Conservation (phyloP, 2,113 vertebrate species). For the Cyanoramphus novaezelandiae region DNA sequence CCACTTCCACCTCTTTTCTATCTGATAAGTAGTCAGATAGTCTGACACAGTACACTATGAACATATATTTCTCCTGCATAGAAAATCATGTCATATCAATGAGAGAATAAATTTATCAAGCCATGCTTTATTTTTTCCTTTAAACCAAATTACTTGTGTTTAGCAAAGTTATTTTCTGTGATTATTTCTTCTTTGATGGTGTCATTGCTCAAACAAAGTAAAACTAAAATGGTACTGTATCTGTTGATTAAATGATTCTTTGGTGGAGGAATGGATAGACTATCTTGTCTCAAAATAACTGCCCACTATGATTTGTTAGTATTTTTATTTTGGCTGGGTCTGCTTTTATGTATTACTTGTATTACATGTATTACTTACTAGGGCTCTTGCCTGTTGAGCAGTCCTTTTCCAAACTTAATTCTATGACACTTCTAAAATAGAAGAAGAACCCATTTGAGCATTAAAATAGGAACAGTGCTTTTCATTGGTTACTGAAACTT, state of each 20-base stretch:
- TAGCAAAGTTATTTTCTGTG: constrained; percentile 1
- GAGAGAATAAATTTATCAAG: background rate
- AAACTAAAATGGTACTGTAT: background rate
- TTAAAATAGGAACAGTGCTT: background rate
- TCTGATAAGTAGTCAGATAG: background rate
- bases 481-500: background rate
- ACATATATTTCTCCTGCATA: background rate
- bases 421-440: background rate
- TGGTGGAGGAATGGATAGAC: background rate
- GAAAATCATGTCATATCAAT: constrained; percentile 8
- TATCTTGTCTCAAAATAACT: background rate
- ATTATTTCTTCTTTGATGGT: background rate
- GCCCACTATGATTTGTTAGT: background rate
- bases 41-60: background rate
- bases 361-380: background rate
- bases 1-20: background rate
- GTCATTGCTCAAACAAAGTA: background rate
- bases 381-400: background rate
- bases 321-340: background rate
- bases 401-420: background rate
- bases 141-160: constrained; percentile 15
- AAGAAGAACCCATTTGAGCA: background rate
- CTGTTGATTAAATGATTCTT: background rate
- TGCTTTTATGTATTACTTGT: too few species aligned
- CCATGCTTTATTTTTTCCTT: constrained; percentile 12